Base-by-base conservation (phyloP, 2,888 invertebrate species). In the Steinernema carpocapsae region DNA sequence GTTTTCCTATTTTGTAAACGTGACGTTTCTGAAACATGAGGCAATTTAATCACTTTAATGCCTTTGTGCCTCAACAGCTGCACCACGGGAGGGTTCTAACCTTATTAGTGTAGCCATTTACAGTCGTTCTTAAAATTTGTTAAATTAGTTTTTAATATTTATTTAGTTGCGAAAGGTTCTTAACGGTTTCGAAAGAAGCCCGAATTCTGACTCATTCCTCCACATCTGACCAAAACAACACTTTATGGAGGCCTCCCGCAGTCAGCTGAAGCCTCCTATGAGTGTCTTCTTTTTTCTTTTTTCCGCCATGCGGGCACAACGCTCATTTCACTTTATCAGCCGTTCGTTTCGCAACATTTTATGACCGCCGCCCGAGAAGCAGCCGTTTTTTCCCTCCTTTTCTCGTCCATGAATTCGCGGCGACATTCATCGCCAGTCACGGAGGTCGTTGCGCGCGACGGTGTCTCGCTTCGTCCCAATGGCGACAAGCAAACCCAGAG, bases 311-410 rank as follows among this genome's bases (percentile, higher is more conserved):
- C 64, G 26, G 32, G 32, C 6, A 48, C 56, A 32, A 1, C 64
- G 64, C 32, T 64, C 64, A 29, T 64, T 64, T 29, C 64, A 64
- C 64, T 29, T 17, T 29, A n/a, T 17, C 64, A 26, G 64, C 64
- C 32, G 64, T 64, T 64, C 64, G 32, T 64, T 64, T 64, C 64
- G 64, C 64, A 64, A 64, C 64, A 64, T 64, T 64, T 64, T 29
- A 64, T 64, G 64, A 37, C 64, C 29, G 14, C 26, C 24, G 22
- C 19, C 22, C 29, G 64, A 37, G 32, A 12, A 17, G 64, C 64
- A 64, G 64, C 4, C 64, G 29, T 64, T 64, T 64, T 64, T 64
- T 64, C 64, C 64, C 37, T 64, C 64, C 64, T 17, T 26, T 32
- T 17, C 10, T 32, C 64, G 32, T 32, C 32, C 52, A 22, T 22